Evolutionary conservation across 2,888 invertebrate species (phyloP), one percentile per base, ranked within the genome.

Genomic region (Chorisops tibialis): DNA sequence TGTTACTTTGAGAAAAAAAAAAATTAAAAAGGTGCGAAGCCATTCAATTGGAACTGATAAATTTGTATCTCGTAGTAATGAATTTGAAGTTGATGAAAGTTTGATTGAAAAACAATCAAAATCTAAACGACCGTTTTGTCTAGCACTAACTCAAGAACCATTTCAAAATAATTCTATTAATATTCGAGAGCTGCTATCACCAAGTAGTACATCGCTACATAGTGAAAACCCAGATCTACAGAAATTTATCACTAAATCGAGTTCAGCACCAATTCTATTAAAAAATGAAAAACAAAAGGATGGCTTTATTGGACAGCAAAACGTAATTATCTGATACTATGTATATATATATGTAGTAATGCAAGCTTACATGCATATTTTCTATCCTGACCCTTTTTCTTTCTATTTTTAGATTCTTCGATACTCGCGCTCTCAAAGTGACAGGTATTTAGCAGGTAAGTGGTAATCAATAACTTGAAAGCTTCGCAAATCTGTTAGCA

Each of bases 391-490:
- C 30, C 30, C 30, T 30, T 30, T n/a, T 30, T 30, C 30, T 30
- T 30, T 30, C 30, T 30, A 30, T 30, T 30, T 69, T 62, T 71
- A 78, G 78, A 74, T 74, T 65, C 70, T 78, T 70, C 74, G 78
- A 65, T 78, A 77, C 73, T 78, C 78, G 64, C 75, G 78, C 66
- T 78, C 78, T 35, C 78, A 78, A 70, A 78, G 78, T 72, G 78
- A 78, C 74, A 74, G 78, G 71, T 77, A 78, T 71, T 77, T 78
- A 72, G 78, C 78, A 72, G 78, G 78, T 78, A 72, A 78, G 78
- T 76, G 21, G 14, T 21, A 19, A 21, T n/a, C 30, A 9, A 30
- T 30, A 30, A 30, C 5, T 9, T 2, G 7, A 30, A 30, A 1
- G 30, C 3, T 30, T 30, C 9, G 30, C 9, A 30, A 30, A 1